Percentiles rank a stretch among this genome's conserved stretches.
phyloP scores from a whole-genome alignment of 1,140 invertebrate genomes.

The Drosophila sechellia region DNA sequence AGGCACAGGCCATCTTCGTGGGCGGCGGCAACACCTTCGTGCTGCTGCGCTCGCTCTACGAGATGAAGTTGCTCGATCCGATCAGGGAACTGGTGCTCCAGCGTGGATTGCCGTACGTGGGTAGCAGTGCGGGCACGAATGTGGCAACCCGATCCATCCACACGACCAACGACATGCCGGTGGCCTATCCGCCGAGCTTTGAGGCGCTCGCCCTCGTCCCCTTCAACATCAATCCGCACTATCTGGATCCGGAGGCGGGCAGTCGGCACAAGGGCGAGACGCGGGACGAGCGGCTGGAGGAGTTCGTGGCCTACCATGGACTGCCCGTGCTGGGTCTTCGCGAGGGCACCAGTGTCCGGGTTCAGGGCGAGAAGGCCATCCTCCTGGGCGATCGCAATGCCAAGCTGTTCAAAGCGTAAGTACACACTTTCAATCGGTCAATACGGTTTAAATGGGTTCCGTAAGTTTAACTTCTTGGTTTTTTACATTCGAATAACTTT shows the following conservation, averaged over 20 bases:
- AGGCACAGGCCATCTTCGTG: conserved; percentile 90
- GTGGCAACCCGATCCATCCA: conserved; percentile 91
- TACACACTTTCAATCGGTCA: conserved; percentile 4
- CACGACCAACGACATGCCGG: conserved; percentile 93
- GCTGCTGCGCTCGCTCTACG: conserved; percentile 89
- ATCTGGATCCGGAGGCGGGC: conserved; percentile 88
- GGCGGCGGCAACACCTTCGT: conserved; percentile 93
- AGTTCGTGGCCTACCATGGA: conserved; percentile 88
- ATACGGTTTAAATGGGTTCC: too few relatives aligned
- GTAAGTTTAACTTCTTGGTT: too few relatives aligned
- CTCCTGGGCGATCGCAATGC: conserved; percentile 88
- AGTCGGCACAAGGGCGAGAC: conserved; percentile 91
- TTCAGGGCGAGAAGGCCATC: conserved; percentile 87
- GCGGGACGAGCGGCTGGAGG: conserved; percentile 89
- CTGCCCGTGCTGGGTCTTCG: conserved; percentile 89
- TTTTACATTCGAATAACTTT: too few relatives aligned
- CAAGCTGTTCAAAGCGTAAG: conserved; percentile 89
- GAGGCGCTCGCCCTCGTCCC: conserved; percentile 90
- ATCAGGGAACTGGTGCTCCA: conserved; percentile 88
- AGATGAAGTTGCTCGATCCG: conserved; percentile 87
- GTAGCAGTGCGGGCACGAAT: conserved; percentile 93
- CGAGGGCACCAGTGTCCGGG: conserved; percentile 89
- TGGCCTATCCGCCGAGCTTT: conserved; percentile 91
- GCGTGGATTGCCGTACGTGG: conserved; percentile 90
- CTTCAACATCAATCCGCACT: conserved; percentile 95